A percentile compares a stretch with the other conserved stretches of the same genome.
phyloP scores from a whole-genome alignment of 2,888 invertebrate species.

The Deilephila porcellus region DNA sequence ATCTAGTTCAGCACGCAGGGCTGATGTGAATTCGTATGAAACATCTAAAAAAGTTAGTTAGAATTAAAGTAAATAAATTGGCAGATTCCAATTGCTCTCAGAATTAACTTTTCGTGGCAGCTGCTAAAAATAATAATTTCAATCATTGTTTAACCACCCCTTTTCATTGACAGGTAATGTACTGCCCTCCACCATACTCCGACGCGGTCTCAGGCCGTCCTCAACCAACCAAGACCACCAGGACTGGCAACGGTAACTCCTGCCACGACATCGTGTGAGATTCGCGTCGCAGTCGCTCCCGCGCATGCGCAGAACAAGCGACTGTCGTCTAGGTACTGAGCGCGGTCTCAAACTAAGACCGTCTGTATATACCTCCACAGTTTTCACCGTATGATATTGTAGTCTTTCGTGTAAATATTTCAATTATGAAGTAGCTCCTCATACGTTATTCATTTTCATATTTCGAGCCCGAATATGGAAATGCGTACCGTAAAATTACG shows the following conservation, averaged over 20 bases:
- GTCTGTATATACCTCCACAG: constrained; percentile 1
- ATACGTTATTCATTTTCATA: constrained; percentile 47
- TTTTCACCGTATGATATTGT: constrained; percentile 5
- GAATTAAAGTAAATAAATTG: too few species aligned
- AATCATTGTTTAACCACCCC: background rate
- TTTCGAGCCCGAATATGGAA: constrained; percentile 64
- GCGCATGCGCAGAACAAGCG: constrained; percentile 61
- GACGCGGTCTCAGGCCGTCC: constrained; percentile 76
- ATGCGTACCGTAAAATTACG: constrained; percentile 27
- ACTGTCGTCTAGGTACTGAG: constrained; percentile 61
- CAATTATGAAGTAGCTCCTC: background rate
- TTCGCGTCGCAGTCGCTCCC: constrained; percentile 69
- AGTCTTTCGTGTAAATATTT: constrained; percentile 32
- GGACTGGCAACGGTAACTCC: constrained; percentile 88
- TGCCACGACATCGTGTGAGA: constrained; percentile 85
- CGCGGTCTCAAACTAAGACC: background rate
- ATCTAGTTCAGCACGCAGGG: too few species aligned
- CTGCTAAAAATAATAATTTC: background rate
- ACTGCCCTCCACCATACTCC: constrained; percentile 82
- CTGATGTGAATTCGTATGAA: too few species aligned
- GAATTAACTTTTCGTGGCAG: too few species aligned
- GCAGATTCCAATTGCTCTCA: too few species aligned
- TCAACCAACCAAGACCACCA: constrained; percentile 87
- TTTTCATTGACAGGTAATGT: constrained; percentile 78
- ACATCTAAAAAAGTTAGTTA: background rate